Conservation (phyloP, 1,140 invertebrate genomes). For the Calliphora vicina region DNA sequence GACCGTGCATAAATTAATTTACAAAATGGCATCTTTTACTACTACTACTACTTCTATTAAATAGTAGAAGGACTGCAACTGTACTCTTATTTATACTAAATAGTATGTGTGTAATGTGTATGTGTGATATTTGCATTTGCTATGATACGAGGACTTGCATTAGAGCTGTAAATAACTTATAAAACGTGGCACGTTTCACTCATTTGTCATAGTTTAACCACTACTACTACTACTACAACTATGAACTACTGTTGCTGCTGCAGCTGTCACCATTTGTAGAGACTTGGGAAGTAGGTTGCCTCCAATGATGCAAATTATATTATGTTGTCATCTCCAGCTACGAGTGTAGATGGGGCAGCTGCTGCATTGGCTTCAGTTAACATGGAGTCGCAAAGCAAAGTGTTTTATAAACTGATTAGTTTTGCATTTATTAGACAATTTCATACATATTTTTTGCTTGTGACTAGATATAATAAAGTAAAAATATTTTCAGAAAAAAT, state of each 20-base stretch:
- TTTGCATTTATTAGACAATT: slow-evolving; percentile 17
- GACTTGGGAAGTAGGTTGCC: neutral
- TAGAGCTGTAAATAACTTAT: neutral
- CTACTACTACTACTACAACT: neutral
- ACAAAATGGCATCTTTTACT: neutral
- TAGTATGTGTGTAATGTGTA: too few species aligned
- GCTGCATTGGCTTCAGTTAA: neutral
- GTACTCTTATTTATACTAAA: neutral
- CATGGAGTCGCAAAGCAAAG: neutral
- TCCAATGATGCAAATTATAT: slow-evolving; percentile 8
- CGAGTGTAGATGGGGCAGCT: neutral
- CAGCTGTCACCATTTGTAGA: neutral
- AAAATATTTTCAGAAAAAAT: neutral
- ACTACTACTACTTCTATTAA: neutral
- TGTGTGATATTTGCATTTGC: neutral
- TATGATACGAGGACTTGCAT: neutral
- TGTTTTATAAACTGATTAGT: neutral
- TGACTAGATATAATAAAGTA: neutral
- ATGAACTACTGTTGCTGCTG: neutral
- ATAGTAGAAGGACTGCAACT: neutral
- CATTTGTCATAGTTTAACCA: slow-evolving; percentile 4
- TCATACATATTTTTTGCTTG: neutral
- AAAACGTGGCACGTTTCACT: neutral
- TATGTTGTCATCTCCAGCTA: neutral
- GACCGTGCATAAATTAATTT: slow-evolving; percentile 5